Conservation (phyloP, 2,888 invertebrate species). For the Ennomos fuscantarius region DNA sequence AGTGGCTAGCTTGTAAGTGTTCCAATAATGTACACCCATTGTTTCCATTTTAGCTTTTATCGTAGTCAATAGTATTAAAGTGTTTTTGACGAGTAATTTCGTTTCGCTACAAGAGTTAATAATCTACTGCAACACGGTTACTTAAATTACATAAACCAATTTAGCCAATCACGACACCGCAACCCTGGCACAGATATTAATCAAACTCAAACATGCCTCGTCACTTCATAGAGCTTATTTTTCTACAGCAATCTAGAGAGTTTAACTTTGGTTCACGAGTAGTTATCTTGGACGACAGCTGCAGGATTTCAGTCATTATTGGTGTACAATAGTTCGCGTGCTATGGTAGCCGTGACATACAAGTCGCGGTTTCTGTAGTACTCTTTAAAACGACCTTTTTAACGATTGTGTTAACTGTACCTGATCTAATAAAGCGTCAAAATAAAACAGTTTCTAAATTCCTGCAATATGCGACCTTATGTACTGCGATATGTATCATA, state of each 20-base stretch:
- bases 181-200: constrained; percentile 46
- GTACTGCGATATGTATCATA: no score
- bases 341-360: constrained; percentile 37
- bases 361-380: neutral
- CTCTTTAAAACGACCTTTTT: constrained; percentile 16
- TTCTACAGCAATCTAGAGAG: constrained; percentile 21
- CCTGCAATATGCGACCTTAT: no score
- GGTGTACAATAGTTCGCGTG: constrained; percentile 35
- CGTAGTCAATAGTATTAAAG: no score
- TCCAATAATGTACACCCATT: no score
- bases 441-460: no score
- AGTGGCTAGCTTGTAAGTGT: no score
- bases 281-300: constrained; percentile 15
- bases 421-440: neutral
- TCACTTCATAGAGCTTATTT: constrained; percentile 28
- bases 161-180: constrained; percentile 28
- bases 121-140: constrained; percentile 7
- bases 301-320: constrained; percentile 32
- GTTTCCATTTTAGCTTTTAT: no score
- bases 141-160: constrained; percentile 36
- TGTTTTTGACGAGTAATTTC: no score
- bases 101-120: neutral
- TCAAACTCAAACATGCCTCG: constrained; percentile 30
- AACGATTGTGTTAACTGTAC: constrained; percentile 11
- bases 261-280: constrained; percentile 19